phyloP scores from a whole-genome alignment of 2,888 invertebrate species.

The Ischnura elegans region DNA sequence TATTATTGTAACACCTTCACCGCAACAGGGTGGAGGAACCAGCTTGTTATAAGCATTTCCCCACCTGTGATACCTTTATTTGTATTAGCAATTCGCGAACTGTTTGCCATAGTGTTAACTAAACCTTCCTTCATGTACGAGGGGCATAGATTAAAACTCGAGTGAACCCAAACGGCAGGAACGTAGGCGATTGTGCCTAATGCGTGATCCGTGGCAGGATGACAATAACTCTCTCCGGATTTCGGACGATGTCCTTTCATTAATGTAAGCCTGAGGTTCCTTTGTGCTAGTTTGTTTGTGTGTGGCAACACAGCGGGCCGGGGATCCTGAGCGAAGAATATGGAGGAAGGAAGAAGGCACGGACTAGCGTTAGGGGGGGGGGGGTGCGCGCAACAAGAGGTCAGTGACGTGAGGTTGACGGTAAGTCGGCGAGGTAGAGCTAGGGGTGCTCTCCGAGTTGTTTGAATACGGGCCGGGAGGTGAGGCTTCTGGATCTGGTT shows the following conservation, averaged over 20 bases:
- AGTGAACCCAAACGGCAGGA: neutral
- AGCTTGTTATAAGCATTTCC: neutral
- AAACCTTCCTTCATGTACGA: neutral
- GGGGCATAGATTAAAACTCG: constrained; percentile 49
- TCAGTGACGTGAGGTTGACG: neutral
- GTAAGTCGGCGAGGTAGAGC: neutral
- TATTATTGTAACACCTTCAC: neutral
- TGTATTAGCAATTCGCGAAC: constrained; percentile 15
- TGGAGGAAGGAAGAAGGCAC: neutral
- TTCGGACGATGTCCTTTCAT: constrained; percentile 27
- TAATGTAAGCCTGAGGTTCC: constrained; percentile 46
- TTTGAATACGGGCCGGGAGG: neutral
- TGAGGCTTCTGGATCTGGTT: neutral
- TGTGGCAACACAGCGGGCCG: neutral
- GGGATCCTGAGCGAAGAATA: neutral
- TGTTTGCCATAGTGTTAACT: constrained; percentile 31
- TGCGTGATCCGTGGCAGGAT: constrained; percentile 32
- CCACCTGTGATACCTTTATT: constrained; percentile 8
- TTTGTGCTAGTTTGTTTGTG: neutral
- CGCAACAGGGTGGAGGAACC: neutral
- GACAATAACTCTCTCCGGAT: constrained; percentile 29
- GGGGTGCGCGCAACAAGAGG: constrained; percentile 16
- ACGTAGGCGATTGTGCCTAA: constrained; percentile 23
- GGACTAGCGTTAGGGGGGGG: constrained; percentile 68
- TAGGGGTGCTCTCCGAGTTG: constrained; percentile 25